phyloP scores from a whole-genome alignment of 35 echinoderm and acorn worm genomes.

The Heliocidaris tuberculata region DNA sequence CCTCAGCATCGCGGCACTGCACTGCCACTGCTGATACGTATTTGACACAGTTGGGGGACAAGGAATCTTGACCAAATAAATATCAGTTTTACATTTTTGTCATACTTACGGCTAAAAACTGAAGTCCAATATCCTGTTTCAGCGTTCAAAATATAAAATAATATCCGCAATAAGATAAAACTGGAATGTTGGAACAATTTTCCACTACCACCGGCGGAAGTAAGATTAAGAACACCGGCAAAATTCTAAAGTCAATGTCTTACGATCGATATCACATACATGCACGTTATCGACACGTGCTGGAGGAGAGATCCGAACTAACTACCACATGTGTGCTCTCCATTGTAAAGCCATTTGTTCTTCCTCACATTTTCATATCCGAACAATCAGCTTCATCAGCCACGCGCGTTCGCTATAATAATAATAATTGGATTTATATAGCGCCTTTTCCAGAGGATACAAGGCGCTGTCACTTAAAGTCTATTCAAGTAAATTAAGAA shows the following conservation, averaged over 20 bases:
- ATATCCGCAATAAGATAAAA: neutral
- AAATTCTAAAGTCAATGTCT: neutral
- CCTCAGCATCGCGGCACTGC: neutral
- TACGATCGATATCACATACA: neutral
- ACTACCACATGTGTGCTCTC: neutral
- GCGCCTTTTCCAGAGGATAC: no score
- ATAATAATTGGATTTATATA: no score
- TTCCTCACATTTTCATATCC: neutral
- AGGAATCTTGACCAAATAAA: neutral
- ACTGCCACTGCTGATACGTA: no score
- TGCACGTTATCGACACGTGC: neutral
- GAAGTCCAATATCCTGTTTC: neutral
- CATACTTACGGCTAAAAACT: neutral
- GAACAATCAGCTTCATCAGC: neutral
- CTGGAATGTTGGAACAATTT: no score
- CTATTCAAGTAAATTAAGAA: no score
- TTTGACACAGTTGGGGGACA: no score
- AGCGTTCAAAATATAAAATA: neutral
- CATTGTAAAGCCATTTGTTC: no score
- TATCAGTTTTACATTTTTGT: neutral
- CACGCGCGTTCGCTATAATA: no score
- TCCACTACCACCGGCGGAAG: no score
- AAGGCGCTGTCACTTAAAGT: no score
- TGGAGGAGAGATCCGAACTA: neutral
- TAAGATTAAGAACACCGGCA: neutral